Base-by-base conservation (phyloP, 30 jellyfish, hydroid and myxozoan genomes). In the Clytia hemisphaerica region DNA sequence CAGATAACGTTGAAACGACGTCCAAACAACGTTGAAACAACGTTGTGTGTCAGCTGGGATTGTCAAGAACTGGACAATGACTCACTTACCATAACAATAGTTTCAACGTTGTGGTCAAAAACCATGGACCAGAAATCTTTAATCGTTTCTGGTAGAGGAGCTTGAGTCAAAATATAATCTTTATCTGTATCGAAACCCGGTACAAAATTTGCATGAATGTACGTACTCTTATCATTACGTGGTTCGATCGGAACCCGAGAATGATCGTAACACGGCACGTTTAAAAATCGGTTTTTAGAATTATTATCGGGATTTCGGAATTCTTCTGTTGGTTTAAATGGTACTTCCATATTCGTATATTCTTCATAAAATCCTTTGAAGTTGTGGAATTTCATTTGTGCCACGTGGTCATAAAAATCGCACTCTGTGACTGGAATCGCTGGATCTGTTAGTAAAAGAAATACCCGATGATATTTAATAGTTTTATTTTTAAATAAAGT, bases 61-160 rank as follows among this genome's bases (percentile, higher is more conserved):
- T n/a, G n/a, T n/a, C n/a, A n/a, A n/a, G n/a, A n/a, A n/a, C n/a
- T n/a, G n/a, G n/a, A n/a, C n/a, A n/a, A n/a, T n/a, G n/a, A n/a
- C n/a, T n/a, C n/a, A n/a, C n/a, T 45, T 69, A 85, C 95, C 95
- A 77, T 85, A 2, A 85, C 95, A 27, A 85, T 76, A 6, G 44
- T 27, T 18, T 36, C 29, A 24, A 77, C 72, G 36, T 77, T 75
- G 24, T 77, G 38, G 35, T 85, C 93, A 93, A 88, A 85, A n/a
- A 85, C 66, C 95, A 85, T 85, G 27, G 78, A 71, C 95, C 95
- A 85, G 37, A 85, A 85, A 29, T 73, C 94, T 3, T 73, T 66
- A n/a, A 57, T 34, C 29, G 80, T 80, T 27, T 70, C 80, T 3
- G 88, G 83, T 27, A 77, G 71, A 2, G 95, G 95, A 18, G 87